Conservation (phyloP, 2,797 vertebrate genomes). For the Poeciliopsis infans region DNA sequence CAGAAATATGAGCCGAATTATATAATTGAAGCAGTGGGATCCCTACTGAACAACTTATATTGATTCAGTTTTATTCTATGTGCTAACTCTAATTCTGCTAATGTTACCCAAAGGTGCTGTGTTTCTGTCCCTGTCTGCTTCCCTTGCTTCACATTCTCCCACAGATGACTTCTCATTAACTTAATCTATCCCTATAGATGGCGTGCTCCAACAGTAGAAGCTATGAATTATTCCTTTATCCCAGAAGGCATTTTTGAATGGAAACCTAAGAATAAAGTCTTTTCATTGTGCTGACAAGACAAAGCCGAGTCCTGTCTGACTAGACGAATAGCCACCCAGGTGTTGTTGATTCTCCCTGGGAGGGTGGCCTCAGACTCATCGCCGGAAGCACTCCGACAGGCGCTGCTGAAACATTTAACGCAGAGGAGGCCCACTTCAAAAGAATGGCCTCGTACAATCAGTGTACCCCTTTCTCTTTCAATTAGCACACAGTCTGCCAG, state of each 20-base stretch:
- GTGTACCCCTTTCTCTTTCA: constrained; percentile 75
- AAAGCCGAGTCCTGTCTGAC: constrained; percentile 4
- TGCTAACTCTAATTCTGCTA: constrained; percentile 54
- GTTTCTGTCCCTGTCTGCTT: constrained; percentile 9
- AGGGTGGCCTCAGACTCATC: constrained; percentile 30
- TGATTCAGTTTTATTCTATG: constrained; percentile 19
- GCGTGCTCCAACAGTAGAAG: constrained; percentile 33
- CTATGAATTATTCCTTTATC: constrained; percentile 54
- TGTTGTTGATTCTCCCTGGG: constrained; percentile 42
- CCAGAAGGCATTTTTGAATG: constrained; percentile 25
- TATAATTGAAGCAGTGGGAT: constrained; percentile 5
- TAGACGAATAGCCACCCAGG: constrained; percentile 8
- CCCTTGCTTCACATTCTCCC: constrained; percentile 33
- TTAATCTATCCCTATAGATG: constrained; percentile 55
- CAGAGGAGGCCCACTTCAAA: constrained; percentile 74
- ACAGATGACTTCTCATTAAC: constrained; percentile 51
- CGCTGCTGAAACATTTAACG: constrained; percentile 76
- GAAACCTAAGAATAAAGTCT: constrained; percentile 27
- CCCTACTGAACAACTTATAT: constrained; percentile 14
- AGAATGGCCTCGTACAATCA: constrained; percentile 68
- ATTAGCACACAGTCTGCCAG: constrained; percentile 69
- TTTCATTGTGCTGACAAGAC: constrained; percentile 32
- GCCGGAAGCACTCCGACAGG: constrained; percentile 56
- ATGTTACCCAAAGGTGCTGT: constrained; percentile 74
- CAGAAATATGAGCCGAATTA: background rate